phyloP scores from a whole-genome alignment of 2,113 vertebrate genomes.

The Cyphomyrus discorhynchus region DNA sequence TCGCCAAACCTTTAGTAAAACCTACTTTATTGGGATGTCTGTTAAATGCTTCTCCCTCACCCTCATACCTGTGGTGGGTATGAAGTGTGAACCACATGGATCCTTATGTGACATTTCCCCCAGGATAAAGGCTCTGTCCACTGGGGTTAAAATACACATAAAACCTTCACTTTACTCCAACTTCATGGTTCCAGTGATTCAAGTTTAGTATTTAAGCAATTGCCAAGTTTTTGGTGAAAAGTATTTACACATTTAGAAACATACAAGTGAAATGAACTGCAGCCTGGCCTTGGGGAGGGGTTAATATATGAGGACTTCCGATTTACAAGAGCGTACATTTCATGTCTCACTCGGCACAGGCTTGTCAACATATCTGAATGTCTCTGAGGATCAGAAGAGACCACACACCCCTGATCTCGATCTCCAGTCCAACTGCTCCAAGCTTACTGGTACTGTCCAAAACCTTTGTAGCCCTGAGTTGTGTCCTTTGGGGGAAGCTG shows the following conservation, averaged over 20 bases:
- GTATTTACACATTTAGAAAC: neutral
- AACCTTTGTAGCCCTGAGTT: conserved; percentile 42
- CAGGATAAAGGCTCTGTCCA: neutral
- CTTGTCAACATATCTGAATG: neutral
- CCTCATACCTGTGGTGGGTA: neutral
- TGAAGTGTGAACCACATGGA: neutral
- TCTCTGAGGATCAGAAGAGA: conserved; percentile 17
- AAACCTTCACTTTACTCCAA: neutral
- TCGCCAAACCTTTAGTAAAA: neutral
- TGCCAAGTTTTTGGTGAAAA: neutral
- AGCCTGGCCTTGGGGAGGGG: conserved; percentile 36
- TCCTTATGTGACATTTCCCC: neutral
- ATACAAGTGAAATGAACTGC: conserved; percentile 17
- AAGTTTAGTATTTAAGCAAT: neutral
- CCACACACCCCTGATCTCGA: neutral
- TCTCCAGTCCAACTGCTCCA: neutral
- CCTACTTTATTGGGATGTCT: neutral
- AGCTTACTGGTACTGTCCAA: conserved; percentile 60
- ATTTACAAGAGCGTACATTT: neutral
- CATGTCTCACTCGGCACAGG: neutral
- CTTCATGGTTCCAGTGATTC: neutral
- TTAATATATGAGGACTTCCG: conserved; percentile 9
- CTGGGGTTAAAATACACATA: neutral
- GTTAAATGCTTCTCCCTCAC: neutral
- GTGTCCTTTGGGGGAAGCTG: conserved; percentile 67